phyloP scores from a whole-genome alignment of 2,113 vertebrate genomes.

The Pachycephala philippinensis region DNA sequence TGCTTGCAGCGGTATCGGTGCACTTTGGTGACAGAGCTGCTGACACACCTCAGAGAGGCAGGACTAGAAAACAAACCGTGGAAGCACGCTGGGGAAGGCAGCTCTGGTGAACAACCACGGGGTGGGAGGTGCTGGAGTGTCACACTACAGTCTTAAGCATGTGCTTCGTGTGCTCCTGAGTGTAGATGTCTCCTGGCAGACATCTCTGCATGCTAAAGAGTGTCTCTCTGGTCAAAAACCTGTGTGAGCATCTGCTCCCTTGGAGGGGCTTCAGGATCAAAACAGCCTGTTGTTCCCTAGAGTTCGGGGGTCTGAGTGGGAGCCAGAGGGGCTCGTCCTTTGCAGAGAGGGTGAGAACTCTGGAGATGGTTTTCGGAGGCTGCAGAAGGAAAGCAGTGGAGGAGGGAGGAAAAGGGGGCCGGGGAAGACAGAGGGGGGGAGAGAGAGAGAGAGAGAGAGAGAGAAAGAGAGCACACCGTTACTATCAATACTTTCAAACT shows the following conservation, averaged over 20 bases:
- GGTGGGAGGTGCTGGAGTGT: constrained; percentile 36
- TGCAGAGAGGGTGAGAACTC: constrained; percentile 62
- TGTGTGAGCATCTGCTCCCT: background rate
- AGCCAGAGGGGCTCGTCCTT: constrained; percentile 85
- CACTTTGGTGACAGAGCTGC: background rate
- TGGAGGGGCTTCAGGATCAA: background rate
- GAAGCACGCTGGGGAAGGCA: background rate
- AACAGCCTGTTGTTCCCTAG: constrained; percentile 69
- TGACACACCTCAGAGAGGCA: background rate
- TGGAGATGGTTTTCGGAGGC: constrained; percentile 68
- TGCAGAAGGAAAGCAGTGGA: constrained; percentile 56
- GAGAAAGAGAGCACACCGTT: background rate
- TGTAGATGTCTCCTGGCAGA: background rate
- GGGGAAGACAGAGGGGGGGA: background rate
- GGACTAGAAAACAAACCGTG: background rate
- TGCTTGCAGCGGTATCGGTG: background rate
- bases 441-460: background rate
- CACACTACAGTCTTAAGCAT: constrained; percentile 26
- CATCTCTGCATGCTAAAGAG: background rate
- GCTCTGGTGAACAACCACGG: background rate
- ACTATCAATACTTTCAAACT: background rate
- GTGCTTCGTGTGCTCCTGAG: background rate
- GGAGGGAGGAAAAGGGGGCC: background rate
- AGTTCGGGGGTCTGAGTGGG: constrained; percentile 90
- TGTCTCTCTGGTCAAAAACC: constrained; percentile 5